phyloP scores from a whole-genome alignment of 92 coral and sea anemone genomes.

The Porites rus region DNA sequence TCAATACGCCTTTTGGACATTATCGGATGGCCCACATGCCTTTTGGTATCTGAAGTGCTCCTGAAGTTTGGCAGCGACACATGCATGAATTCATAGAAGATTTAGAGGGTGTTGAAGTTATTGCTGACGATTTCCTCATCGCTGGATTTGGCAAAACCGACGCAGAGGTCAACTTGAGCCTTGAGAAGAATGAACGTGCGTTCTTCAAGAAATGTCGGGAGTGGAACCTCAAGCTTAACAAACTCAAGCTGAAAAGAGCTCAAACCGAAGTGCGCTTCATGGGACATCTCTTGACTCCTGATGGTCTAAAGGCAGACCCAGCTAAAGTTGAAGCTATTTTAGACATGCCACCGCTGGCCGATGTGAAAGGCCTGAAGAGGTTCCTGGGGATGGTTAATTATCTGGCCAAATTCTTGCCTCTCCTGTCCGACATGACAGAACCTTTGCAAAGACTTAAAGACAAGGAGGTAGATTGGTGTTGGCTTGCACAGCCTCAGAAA shows the following conservation, averaged over 20 bases:
- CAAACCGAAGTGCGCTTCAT: slow-evolving; percentile 12
- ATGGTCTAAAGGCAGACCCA: slow-evolving; percentile 27
- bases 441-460: slow-evolving; percentile 35
- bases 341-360: slow-evolving; percentile 28
- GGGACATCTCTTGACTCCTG: slow-evolving; percentile 20
- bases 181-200: slow-evolving; percentile 7
- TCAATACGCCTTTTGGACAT: slow-evolving; percentile 37
- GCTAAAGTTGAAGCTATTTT: slow-evolving; percentile 38
- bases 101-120: slow-evolving; percentile 66
- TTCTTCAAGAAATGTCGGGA: slow-evolving; percentile 24
- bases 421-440: slow-evolving; percentile 39
- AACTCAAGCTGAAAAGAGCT: slow-evolving; percentile 6
- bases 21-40: slow-evolving; percentile 39
- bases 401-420: slow-evolving; percentile 22
- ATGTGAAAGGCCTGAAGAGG: slow-evolving; percentile 26
- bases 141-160: slow-evolving; percentile 59
- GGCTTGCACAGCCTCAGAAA: slow-evolving; percentile 24
- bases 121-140: slow-evolving; percentile 64
- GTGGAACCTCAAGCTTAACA: slow-evolving; percentile 35
- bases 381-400: slow-evolving; percentile 48
- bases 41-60: slow-evolving; percentile 55
- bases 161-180: slow-evolving; percentile 7
- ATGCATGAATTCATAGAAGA: slow-evolving; percentile 58
- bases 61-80: slow-evolving; percentile 53
- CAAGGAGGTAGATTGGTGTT: slow-evolving; percentile 56